Conservation (phyloP, 1,140 invertebrate species). For the Trichoplusia ni region DNA sequence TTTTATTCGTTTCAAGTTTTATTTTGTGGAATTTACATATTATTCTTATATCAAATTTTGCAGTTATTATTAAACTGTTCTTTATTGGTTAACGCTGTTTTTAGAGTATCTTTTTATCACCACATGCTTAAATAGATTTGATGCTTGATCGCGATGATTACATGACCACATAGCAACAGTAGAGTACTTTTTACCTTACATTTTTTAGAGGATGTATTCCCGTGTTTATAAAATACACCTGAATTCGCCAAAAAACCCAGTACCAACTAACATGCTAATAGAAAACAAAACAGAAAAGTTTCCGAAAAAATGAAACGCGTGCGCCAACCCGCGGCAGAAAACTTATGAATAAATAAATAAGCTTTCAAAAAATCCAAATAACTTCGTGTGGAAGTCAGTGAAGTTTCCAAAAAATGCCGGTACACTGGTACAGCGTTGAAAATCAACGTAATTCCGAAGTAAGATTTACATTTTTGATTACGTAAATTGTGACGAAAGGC, state of each 20-base stretch:
- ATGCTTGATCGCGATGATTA: too few relatives aligned
- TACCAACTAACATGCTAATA: background rate
- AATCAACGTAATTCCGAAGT: slow-evolving; percentile 56
- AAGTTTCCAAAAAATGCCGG: slow-evolving; percentile 7
- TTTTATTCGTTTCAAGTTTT: background rate
- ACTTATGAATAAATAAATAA: slow-evolving; percentile 32
- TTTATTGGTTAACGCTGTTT: too few relatives aligned
- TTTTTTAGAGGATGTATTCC: too few relatives aligned
- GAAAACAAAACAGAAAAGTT: background rate
- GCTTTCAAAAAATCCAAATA: slow-evolving; percentile 23
- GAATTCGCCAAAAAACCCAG: too few relatives aligned
- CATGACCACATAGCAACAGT: too few relatives aligned
- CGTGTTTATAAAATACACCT: background rate
- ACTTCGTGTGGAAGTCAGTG: slow-evolving; percentile 15
- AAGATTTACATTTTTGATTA: slow-evolving; percentile 69
- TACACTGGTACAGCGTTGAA: slow-evolving; percentile 9
- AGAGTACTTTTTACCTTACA: too few relatives aligned
- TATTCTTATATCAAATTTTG: too few relatives aligned
- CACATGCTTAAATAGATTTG: too few relatives aligned
- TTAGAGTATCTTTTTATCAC: too few relatives aligned
- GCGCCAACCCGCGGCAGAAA: background rate
- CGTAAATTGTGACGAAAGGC: slow-evolving; percentile 47
- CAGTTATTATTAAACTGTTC: too few relatives aligned
- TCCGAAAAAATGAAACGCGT: slow-evolving; percentile 7
- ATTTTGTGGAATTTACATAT: too few relatives aligned